Evolutionary conservation across 1,140 invertebrate species (phyloP).

Genomic region (Drosophila asahinai): DNA sequence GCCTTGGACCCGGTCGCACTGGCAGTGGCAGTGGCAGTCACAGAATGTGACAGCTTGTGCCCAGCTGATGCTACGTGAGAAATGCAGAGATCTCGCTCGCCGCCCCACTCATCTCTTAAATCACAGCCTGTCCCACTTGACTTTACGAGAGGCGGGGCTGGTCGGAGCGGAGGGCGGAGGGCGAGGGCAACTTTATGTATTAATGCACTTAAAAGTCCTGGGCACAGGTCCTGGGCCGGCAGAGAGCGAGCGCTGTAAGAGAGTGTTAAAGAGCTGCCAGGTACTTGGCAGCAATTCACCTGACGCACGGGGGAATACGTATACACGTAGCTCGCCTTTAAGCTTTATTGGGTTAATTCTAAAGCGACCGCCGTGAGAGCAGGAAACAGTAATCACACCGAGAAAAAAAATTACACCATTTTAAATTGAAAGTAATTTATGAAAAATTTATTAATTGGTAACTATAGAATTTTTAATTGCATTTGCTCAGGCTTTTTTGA

Average conservation of each 20-base stretch:
- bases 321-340: constrained; percentile 33
- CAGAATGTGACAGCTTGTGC: constrained; percentile 35
- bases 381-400: constrained; percentile 5
- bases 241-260: constrained; percentile 26
- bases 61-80: constrained; percentile 53
- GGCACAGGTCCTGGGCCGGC: constrained; percentile 8
- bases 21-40: constrained; percentile 1
- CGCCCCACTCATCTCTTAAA: constrained; percentile 42
- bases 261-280: constrained; percentile 75
- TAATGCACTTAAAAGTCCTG: constrained; percentile 71
- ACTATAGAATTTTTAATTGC: too few relatives aligned
- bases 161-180: background rate
- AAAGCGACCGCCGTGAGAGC: constrained; percentile 34
- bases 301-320: constrained; percentile 19
- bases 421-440: too few relatives aligned
- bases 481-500: too few relatives aligned
- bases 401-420: background rate
- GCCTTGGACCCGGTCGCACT: constrained; percentile 20
- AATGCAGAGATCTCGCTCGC: constrained; percentile 27
- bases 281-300: constrained; percentile 56
- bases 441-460: too few relatives aligned
- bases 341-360: constrained; percentile 60
- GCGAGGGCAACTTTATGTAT: constrained; percentile 49
- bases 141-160: constrained; percentile 47
- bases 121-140: constrained; percentile 59